Conservation (phyloP, 1,140 invertebrate genomes). For the Scaptomyza montana region DNA sequence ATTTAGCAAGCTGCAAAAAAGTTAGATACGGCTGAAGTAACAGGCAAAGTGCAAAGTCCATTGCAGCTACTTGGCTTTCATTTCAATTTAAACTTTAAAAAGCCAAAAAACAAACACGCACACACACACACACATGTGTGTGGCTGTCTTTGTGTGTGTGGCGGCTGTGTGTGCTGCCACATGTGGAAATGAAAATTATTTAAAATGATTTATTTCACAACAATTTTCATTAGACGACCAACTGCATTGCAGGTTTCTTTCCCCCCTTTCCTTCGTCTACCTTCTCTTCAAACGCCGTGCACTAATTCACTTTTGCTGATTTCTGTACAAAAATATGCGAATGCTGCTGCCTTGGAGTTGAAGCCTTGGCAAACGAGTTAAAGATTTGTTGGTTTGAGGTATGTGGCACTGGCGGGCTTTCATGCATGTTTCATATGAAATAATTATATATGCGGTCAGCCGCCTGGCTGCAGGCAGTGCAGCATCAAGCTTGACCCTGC, state of each 20-base stretch:
- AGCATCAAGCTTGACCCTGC: constrained; percentile 30
- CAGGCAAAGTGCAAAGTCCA: constrained; percentile 78
- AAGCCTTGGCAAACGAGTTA: constrained; percentile 8
- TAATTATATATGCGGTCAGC: constrained; percentile 80
- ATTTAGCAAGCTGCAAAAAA: constrained; percentile 81
- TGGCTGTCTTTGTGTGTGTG: background rate
- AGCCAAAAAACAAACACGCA: constrained; percentile 36
- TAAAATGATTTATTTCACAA: constrained; percentile 82
- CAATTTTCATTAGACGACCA: constrained; percentile 75
- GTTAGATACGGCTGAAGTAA: constrained; percentile 79
- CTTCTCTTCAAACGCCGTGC: constrained; percentile 9
- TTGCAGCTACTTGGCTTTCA: constrained; percentile 80
- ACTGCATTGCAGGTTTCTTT: constrained; percentile 70
- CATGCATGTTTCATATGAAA: constrained; percentile 77
- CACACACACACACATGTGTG: constrained; percentile 4
- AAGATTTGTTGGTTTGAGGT: background rate
- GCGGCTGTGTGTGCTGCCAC: constrained; percentile 37
- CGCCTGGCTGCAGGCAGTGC: constrained; percentile 68
- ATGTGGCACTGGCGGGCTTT: constrained; percentile 22
- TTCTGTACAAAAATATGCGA: constrained; percentile 64
- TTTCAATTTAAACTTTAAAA: constrained; percentile 78
- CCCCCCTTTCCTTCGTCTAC: background rate
- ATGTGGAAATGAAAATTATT: constrained; percentile 73
- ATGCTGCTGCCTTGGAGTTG: constrained; percentile 56
- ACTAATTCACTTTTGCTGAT: constrained; percentile 79